These are phyloP conservation scores for Umimayanthus chanpuru DNA, from an alignment of 92 coral and sea anemone genomes.

Conservation along the genomic window DNA sequence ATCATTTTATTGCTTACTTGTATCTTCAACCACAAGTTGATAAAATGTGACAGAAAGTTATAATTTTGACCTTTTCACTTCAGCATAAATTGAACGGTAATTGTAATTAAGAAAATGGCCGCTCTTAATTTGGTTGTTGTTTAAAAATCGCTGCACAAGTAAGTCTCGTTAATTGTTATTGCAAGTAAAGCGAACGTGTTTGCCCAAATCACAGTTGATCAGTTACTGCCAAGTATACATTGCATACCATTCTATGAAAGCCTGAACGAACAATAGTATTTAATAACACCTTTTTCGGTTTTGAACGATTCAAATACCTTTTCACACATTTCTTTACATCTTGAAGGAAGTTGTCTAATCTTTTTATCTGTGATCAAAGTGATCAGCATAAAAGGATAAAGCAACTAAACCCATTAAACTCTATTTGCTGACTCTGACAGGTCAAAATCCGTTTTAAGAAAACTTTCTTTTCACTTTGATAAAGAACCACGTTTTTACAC, in stretches of 20 bases:
- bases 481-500: slow-evolving; percentile 46
- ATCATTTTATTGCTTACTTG: not conserved
- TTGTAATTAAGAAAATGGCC: not conserved
- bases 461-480: slow-evolving; percentile 40
- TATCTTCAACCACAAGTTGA: not conserved
- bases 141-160: not conserved
- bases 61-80: slow-evolving; percentile 30
- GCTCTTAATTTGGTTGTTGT: slow-evolving; percentile 18
- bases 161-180: not conserved
- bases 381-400: slow-evolving; percentile 38
- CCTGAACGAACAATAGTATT: not conserved
- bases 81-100: not conserved
- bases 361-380: slow-evolving; percentile 17
- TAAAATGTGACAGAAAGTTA: slow-evolving; percentile 19
- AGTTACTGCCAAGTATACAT: not conserved
- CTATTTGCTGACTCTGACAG: slow-evolving; percentile 62
- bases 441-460: slow-evolving; percentile 73
- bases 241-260: too few relatives aligned
- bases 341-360: slow-evolving; percentile 5
- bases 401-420: slow-evolving; percentile 70
- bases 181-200: not conserved
- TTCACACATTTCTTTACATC: not conserved
- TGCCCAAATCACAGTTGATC: not conserved
- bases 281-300: not conserved
- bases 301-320: not conserved